phyloP scores from a whole-genome alignment of 2,888 invertebrate species.

The Colostygia pectinataria region DNA sequence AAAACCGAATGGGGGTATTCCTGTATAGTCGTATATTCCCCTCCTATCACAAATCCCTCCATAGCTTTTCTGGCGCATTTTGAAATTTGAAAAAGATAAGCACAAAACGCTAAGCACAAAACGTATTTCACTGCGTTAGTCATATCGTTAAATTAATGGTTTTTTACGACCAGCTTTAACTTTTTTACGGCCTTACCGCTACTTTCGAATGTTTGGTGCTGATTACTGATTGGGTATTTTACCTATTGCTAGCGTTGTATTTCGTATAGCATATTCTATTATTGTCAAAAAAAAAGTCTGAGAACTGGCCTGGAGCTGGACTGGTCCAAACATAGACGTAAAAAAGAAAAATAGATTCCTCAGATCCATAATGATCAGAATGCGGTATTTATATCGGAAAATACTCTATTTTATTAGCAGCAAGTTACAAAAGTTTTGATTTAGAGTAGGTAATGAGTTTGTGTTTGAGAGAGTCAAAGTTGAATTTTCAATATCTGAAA shows the following conservation, averaged over 20 bases:
- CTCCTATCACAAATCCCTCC: conserved; percentile 37
- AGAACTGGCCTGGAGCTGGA: no score
- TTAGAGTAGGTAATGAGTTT: no score
- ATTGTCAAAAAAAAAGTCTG: no score
- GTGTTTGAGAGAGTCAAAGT: no score
- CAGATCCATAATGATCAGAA: no score
- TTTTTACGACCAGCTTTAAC: conserved; percentile 8
- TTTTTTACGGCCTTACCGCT: conserved; percentile 12
- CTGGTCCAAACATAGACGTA: no score
- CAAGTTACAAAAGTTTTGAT: no score
- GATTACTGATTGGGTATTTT: conserved; percentile 4
- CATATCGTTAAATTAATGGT: not conserved
- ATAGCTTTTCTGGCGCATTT: conserved; percentile 17
- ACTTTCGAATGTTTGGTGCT: not conserved
- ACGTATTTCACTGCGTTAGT: conserved; percentile 4
- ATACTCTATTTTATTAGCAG: no score
- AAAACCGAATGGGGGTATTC: conserved; percentile 34
- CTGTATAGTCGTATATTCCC: conserved; percentile 19
- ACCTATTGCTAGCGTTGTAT: not conserved
- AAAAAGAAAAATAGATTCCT: no score
- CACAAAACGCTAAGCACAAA: conserved; percentile 3
- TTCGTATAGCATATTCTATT: conserved; percentile 1
- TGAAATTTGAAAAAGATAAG: not conserved
- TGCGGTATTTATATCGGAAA: no score
- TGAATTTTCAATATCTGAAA: no score